Evolutionary conservation across 1,140 invertebrate species (phyloP), one percentile per base, ranked within the genome.

Genomic region (Bombyx mandarina): DNA sequence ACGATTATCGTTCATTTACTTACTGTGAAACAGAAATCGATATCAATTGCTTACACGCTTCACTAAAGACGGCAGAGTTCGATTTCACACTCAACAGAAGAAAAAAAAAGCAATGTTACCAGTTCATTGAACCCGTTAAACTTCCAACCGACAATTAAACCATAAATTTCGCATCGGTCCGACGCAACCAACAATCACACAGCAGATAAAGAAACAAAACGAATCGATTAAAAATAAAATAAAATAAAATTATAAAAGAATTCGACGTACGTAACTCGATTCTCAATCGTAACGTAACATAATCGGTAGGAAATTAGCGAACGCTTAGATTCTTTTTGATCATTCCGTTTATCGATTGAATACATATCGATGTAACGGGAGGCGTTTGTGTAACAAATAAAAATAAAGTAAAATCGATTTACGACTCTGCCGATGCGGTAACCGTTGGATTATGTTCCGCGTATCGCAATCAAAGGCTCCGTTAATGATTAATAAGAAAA

Each of bases 181-280:
- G 65, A 71, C 71, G 71, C 71, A 82, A 81, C 81, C 78, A 72
- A 85, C 81, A 82, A 85, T 85, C 81, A 84, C 72, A 82, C 76
- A 69, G 73, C 73, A 81, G 76, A 82, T 76, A 78, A 80, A 76
- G 68, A 73, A 78, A 80, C 73, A 81, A 79, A 79, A 81, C 72
- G 72, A 76, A 77, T 76, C 67, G 68, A 69, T 65, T 61, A 65
- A 73, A 76, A 70, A 35, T 35, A 73, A 69, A 69, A 67, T n/a
- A 45, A 58, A 58, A 69, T 61, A n/a, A 50, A 50, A 22, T 8
- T 12, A 51, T 26, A 1, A 51, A 7, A 3, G 50, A 35, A 51
- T 22, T 9, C 26, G 7, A 51, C 18, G 7, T 49, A 8, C 48
- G 8, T n/a, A 49, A 12, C 26, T 26, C 7, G 18, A 26, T 26